Evolutionary conservation across 2,888 invertebrate species (phyloP).

Genomic region (Athetis lepigone): DNA sequence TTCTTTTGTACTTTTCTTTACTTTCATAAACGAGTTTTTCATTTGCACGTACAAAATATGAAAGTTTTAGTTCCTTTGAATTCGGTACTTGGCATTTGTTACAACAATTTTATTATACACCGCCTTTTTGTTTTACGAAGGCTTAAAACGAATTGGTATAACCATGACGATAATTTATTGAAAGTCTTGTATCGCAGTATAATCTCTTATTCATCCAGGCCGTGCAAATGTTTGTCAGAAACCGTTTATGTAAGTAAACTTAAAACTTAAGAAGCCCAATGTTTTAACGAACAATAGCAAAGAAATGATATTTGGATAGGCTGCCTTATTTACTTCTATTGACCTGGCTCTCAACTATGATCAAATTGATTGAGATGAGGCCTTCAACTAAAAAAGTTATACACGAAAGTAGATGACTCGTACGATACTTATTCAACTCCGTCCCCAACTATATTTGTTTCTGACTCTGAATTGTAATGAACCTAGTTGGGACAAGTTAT

Average conservation of each 20-base stretch:
- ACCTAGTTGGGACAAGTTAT: slow-evolving; percentile 39
- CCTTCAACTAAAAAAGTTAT: slow-evolving; percentile 35
- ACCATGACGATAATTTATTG: no score
- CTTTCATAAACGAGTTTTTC: background rate
- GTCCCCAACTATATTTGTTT: slow-evolving; percentile 35
- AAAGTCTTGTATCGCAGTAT: no score
- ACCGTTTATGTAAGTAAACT: no score
- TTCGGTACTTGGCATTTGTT: background rate
- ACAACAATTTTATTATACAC: background rate
- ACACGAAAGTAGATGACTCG: slow-evolving; percentile 23
- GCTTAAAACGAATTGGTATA: background rate
- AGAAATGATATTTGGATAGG: no score
- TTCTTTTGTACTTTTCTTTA: background rate
- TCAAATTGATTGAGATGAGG: background rate
- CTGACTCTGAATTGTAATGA: slow-evolving; percentile 45
- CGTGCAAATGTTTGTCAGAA: no score
- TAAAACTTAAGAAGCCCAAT: no score
- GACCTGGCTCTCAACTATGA: slow-evolving; percentile 23
- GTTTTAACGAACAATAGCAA: no score
- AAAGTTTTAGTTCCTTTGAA: background rate
- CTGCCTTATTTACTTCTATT: slow-evolving; percentile 20
- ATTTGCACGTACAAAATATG: background rate
- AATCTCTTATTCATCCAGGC: no score
- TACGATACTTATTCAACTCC: slow-evolving; percentile 44
- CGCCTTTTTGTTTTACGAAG: background rate